A percentile compares a stretch with the other conserved stretches of the same genome.
Conservation (phyloP, 1,140 invertebrate genomes). For the Cydia amplana region DNA sequence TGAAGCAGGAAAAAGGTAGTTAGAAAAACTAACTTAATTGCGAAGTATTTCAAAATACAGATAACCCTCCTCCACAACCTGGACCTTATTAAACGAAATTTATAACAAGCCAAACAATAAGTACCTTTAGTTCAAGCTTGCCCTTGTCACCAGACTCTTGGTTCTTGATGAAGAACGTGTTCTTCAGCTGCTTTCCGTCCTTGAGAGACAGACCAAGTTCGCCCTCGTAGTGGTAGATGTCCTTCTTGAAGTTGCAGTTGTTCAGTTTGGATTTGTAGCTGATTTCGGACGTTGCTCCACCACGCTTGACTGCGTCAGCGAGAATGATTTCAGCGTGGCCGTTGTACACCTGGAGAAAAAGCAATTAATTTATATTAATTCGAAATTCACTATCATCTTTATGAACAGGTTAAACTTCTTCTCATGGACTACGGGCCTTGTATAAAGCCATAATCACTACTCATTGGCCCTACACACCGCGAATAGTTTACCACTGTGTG, state of each 20-base stretch:
- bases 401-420: too few relatives aligned
- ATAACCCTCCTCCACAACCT: too few relatives aligned
- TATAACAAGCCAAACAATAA: background rate
- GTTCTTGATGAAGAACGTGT: conserved; percentile 63
- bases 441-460: too few relatives aligned
- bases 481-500: background rate
- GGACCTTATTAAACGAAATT: background rate
- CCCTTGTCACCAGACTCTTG: conserved; percentile 62
- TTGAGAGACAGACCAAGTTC: conserved; percentile 62
- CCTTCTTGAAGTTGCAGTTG: conserved; percentile 63
- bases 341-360: conserved; percentile 52
- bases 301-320: conserved; percentile 78
- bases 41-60: too few relatives aligned
- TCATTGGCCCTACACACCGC: too few relatives aligned
- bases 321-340: conserved; percentile 72
- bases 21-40: too few relatives aligned
- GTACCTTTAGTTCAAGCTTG: conserved; percentile 65
- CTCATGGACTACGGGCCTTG: too few relatives aligned
- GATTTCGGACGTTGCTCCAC: conserved; percentile 68
- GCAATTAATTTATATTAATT: background rate
- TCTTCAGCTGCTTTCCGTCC: conserved; percentile 70
- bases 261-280: conserved; percentile 58
- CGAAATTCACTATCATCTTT: too few relatives aligned
- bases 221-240: conserved; percentile 69
- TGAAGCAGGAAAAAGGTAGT: too few relatives aligned